These are phyloP conservation scores for Meteorus colon DNA, from an alignment of 2,888 invertebrate species.

Conservation along the genomic window DNA sequence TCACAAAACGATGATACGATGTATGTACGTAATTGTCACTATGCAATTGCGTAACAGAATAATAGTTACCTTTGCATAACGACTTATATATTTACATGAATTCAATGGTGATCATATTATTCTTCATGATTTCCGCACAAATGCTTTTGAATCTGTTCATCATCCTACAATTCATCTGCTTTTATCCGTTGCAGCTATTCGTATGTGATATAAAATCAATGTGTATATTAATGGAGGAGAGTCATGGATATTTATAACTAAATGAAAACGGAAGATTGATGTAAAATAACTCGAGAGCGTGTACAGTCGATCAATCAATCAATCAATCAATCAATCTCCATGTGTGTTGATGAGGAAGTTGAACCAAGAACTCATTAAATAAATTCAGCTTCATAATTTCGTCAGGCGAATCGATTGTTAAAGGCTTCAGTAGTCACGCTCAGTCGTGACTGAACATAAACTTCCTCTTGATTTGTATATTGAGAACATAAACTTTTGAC, in stretches of 20 bases:
- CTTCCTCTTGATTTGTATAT: background rate
- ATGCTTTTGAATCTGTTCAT: background rate
- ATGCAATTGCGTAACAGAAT: conserved; percentile 25
- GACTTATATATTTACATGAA: background rate
- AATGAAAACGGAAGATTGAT: background rate
- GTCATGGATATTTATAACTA: background rate
- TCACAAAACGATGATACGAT: conserved; percentile 66
- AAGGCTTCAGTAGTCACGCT: conserved; percentile 33
- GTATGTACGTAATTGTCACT: conserved; percentile 61
- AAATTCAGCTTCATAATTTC: background rate
- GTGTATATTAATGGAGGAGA: background rate
- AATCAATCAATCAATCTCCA: background rate
- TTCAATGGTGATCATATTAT: background rate
- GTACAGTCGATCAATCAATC: background rate
- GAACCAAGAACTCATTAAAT: background rate
- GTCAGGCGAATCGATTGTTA: conserved; percentile 5
- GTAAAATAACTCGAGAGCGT: background rate
- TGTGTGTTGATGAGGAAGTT: background rate
- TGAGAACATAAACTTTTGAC: background rate
- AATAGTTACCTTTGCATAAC: background rate
- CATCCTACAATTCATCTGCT: background rate
- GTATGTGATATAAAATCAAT: background rate
- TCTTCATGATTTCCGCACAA: background rate
- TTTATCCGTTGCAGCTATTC: background rate
- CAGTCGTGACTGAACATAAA: conserved; percentile 37